These are phyloP conservation scores for Tachycineta bicolor DNA, from an alignment of 2,113 vertebrate genomes.

Conservation along the genomic window DNA sequence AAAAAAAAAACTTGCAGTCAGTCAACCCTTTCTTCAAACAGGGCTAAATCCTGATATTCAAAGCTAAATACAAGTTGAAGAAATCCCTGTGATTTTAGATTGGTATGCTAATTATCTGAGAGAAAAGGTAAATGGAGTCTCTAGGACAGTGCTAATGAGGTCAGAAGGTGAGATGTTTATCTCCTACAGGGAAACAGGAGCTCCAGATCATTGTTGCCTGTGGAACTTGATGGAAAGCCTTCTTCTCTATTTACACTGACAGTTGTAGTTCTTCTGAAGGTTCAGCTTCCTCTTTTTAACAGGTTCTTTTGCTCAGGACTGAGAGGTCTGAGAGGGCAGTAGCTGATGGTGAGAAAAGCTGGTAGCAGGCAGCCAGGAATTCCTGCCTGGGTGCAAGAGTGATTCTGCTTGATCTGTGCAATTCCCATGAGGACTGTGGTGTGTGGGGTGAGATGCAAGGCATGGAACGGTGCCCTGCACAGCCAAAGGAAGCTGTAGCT, in stretches of 20 bases:
- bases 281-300: not conserved
- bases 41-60: not conserved
- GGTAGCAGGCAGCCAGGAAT: not conserved
- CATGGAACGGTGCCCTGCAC: not conserved
- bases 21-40: not conserved
- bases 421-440: not conserved
- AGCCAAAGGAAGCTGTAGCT: not conserved
- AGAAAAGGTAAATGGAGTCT: not conserved
- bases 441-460: not conserved
- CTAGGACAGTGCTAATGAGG: not conserved
- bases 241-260: not conserved
- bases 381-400: not conserved
- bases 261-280: not conserved
- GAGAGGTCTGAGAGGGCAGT: fast-evolving
- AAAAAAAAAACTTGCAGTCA: not conserved
- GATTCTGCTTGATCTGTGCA: not conserved
- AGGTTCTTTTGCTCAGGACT: not conserved
- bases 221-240: not conserved
- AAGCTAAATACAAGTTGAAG: not conserved
- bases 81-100: not conserved
- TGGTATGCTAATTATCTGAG: not conserved
- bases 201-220: not conserved
- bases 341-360: not conserved
- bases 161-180: not conserved
- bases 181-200: not conserved